A percentile compares a stretch with the other conserved stretches of the same genome.
Evolutionary conservation across 2,797 vertebrate genomes (phyloP).

Genomic region (Chelon auratus): DNA sequence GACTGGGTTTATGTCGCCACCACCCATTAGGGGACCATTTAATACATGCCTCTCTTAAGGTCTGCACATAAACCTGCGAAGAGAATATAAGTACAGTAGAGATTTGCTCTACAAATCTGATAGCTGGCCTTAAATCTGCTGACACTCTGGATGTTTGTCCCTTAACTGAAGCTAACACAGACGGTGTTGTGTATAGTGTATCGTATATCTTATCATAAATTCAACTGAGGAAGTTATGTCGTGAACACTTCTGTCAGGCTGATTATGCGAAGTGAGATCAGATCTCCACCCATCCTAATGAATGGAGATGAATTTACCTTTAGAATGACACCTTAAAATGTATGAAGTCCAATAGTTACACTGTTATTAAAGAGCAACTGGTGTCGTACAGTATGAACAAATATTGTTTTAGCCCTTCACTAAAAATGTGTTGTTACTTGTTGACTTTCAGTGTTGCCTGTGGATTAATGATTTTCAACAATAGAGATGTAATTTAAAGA

Average conservation of each 20-base stretch:
- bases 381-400: not conserved
- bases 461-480: not conserved
- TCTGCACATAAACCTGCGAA: not conserved
- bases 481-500: not conserved
- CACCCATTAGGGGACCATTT: not conserved
- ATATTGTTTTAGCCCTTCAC: not conserved
- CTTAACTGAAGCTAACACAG: not conserved
- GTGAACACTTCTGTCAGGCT: not conserved
- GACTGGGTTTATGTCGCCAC: no score
- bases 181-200: slow-evolving; percentile 9
- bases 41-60: no score
- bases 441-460: not conserved
- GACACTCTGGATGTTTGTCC: slow-evolving; percentile 4
- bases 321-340: not conserved
- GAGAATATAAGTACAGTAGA: no score
- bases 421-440: not conserved
- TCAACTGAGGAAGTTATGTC: not conserved
- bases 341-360: no score
- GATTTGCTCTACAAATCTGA: not conserved
- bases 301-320: not conserved
- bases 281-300: not conserved
- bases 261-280: not conserved
- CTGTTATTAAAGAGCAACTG: no score
- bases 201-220: not conserved
- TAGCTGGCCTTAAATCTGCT: slow-evolving; percentile 8